Percentiles rank a stretch among this genome's conserved stretches.
These are phyloP conservation scores for Cephus spinipes DNA, from an alignment of 2,888 invertebrate genomes.

Conservation along the genomic window DNA sequence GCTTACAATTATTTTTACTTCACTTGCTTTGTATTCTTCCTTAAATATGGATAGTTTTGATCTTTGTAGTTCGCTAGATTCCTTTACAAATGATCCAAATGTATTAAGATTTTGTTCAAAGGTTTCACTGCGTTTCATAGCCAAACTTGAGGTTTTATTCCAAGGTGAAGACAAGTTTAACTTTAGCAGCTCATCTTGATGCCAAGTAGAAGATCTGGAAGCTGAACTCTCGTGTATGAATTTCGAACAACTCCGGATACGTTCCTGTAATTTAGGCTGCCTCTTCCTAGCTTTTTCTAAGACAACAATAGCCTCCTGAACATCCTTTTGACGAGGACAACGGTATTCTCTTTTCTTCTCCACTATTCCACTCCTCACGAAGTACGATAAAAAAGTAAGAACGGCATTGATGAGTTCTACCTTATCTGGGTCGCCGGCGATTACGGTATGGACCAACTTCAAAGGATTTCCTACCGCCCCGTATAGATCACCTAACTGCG, in stretches of 20 bases:
- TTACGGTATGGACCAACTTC: slow-evolving; percentile 82
- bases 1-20: slow-evolving; percentile 56
- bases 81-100: slow-evolving; percentile 14
- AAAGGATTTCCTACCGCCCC: slow-evolving; percentile 87
- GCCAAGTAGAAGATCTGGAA: background rate
- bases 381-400: slow-evolving; percentile 85
- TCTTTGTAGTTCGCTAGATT: background rate
- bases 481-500: slow-evolving; percentile 86
- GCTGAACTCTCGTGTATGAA: background rate
- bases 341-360: slow-evolving; percentile 50
- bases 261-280: slow-evolving; percentile 32
- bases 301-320: slow-evolving; percentile 48
- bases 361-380: slow-evolving; percentile 71
- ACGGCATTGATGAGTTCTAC: slow-evolving; percentile 78
- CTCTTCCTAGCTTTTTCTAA: slow-evolving; percentile 46
- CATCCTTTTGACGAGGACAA: slow-evolving; percentile 49
- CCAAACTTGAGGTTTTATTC: slow-evolving; percentile 15
- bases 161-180: background rate
- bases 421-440: slow-evolving; percentile 76
- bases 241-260: background rate
- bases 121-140: slow-evolving; percentile 50
- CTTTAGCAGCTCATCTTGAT: background rate
- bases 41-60: slow-evolving; percentile 8
- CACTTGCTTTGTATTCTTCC: slow-evolving; percentile 35
- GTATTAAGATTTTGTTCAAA: slow-evolving; percentile 50